Evolutionary conservation across 2,888 invertebrate species (phyloP).

Genomic region (Agrenia bidenticulata): DNA sequence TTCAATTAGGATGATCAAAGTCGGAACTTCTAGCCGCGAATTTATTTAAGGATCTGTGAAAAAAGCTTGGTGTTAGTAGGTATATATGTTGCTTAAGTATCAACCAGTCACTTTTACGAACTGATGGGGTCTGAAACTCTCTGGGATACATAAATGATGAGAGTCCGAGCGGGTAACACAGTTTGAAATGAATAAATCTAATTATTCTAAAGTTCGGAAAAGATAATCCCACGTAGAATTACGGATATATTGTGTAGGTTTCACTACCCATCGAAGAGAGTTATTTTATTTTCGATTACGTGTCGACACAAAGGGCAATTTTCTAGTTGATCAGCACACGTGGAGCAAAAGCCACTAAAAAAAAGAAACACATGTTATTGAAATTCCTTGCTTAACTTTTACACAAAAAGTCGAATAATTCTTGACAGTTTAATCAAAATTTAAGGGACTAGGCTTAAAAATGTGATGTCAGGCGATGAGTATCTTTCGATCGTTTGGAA

Average conservation of each 20-base stretch:
- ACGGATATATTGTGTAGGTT: not conserved
- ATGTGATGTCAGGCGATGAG: not conserved
- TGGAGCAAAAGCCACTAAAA: constrained; percentile 77
- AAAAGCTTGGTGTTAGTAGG: too few species aligned
- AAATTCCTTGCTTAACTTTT: not conserved
- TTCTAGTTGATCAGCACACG: constrained; percentile 73
- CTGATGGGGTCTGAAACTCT: too few species aligned
- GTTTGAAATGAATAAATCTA: too few species aligned
- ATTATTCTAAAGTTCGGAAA: too few species aligned
- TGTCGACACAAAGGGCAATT: constrained; percentile 87
- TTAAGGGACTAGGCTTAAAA: constrained; percentile 9
- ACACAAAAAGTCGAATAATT: not conserved
- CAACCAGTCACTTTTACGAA: not conserved
- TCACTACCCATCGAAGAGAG: constrained; percentile 44
- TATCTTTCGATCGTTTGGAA: constrained; percentile 8
- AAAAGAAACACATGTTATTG: constrained; percentile 13
- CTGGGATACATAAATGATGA: too few species aligned
- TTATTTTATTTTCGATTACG: constrained; percentile 61
- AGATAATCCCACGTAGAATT: too few species aligned
- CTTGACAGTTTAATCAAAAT: constrained; percentile 15
- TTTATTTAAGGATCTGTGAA: too few species aligned
- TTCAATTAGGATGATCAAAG: too few species aligned
- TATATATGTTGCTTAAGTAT: not conserved
- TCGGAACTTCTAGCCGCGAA: too few species aligned
- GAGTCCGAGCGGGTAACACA: too few species aligned